Conservation (phyloP, 2,113 vertebrate genomes). For the Centropus unirufus region DNA sequence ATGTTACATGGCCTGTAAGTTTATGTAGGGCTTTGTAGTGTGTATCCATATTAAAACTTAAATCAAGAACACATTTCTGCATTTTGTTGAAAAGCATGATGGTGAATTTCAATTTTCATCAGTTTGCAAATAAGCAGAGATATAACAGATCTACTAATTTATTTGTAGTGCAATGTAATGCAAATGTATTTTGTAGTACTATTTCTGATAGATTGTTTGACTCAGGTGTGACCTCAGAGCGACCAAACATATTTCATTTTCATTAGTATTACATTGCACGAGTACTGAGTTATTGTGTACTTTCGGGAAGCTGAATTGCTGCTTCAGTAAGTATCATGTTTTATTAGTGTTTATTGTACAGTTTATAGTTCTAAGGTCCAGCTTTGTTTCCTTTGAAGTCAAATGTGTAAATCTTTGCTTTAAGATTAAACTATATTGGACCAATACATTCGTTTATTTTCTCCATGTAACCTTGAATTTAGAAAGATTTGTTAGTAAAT, state of each 20-base stretch:
- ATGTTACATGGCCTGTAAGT: background rate
- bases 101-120: background rate
- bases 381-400: slow-evolving; percentile 16
- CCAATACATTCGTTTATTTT: slow-evolving; percentile 18
- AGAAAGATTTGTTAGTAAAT: background rate
- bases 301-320: background rate
- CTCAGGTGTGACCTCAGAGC: background rate
- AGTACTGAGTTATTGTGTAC: background rate
- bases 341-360: background rate
- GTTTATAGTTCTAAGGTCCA: background rate
- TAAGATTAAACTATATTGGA: background rate
- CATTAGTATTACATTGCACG: background rate
- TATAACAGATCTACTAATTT: background rate
- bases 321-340: slow-evolving; percentile 33
- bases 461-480: background rate
- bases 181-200: background rate
- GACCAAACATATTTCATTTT: background rate
- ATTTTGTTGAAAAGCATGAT: background rate
- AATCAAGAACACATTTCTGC: background rate
- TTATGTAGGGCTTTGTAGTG: background rate
- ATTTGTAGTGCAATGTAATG: background rate
- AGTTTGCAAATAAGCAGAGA: background rate
- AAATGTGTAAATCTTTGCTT: slow-evolving; percentile 19
- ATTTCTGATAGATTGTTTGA: background rate
- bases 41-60: background rate